Percentiles rank a stretch among this genome's conserved stretches.
phyloP scores from a whole-genome alignment of 2,797 vertebrate genomes.

The Huso huso region DNA sequence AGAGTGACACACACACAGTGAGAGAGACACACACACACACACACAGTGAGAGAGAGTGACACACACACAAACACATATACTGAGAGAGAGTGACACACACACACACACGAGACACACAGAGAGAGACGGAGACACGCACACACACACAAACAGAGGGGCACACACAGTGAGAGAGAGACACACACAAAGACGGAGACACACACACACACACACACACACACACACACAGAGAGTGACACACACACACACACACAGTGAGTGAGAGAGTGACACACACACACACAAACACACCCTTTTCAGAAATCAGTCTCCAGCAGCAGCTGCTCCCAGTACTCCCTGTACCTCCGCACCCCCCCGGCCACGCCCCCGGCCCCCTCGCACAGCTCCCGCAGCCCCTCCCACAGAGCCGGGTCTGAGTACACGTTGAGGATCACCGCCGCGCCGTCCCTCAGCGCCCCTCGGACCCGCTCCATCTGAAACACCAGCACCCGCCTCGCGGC shows the following conservation, averaged over 20 bases:
- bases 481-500: neutral
- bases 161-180: no score
- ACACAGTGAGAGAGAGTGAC: no score
- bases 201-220: no score
- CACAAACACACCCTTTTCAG: neutral
- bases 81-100: no score
- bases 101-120: no score
- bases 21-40: no score
- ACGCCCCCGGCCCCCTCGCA: constrained; percentile 4
- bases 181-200: no score
- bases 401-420: neutral
- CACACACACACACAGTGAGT: neutral
- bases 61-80: no score
- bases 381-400: neutral
- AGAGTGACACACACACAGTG: no score
- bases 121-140: no score
- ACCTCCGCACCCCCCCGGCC: neutral
- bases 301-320: constrained; percentile 2
- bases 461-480: neutral
- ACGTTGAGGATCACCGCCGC: neutral
- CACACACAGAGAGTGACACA: neutral
- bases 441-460: neutral
- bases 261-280: neutral
- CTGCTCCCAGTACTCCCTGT: constrained; percentile 13
- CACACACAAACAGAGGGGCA: no score